Conservation (phyloP, 1,140 invertebrate species). For the Geopemphigus sp. region DNA sequence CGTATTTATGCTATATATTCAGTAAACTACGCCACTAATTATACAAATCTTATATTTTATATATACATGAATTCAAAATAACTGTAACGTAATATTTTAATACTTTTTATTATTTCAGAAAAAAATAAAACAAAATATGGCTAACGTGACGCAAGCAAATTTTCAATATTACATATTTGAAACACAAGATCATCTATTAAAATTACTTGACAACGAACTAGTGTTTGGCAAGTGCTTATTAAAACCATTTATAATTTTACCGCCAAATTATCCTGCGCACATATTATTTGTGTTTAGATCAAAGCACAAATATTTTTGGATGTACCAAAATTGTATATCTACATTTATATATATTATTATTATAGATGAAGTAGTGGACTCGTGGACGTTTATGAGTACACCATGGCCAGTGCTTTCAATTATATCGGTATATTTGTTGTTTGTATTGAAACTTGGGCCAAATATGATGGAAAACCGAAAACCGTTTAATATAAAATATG, state of each 20-base stretch:
- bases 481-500: slow-evolving; percentile 60
- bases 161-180: background rate
- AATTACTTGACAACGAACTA: background rate
- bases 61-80: too few species aligned
- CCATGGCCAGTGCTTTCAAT: slow-evolving; percentile 62
- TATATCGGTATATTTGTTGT: slow-evolving; percentile 59
- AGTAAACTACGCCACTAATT: too few species aligned
- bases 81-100: too few species aligned
- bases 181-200: slow-evolving; percentile 20
- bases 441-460: slow-evolving; percentile 64
- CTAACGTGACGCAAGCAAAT: background rate
- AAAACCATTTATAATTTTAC: background rate
- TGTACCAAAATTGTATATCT: too few species aligned
- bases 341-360: too few species aligned
- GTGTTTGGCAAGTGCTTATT: background rate
- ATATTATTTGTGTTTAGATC: too few species aligned
- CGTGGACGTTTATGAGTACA: slow-evolving; percentile 64
- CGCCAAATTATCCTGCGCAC: too few species aligned
- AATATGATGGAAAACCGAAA: slow-evolving; percentile 62
- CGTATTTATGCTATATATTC: too few species aligned
- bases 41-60: too few species aligned
- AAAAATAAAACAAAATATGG: background rate
- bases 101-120: too few species aligned
- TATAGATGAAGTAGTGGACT: slow-evolving; percentile 62
- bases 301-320: too few species aligned